Percentiles rank a stretch among this genome's conserved stretches.
These are phyloP conservation scores for Tubulanus polymorphus DNA, from an alignment of 2,888 invertebrate species.

Conservation along the genomic window DNA sequence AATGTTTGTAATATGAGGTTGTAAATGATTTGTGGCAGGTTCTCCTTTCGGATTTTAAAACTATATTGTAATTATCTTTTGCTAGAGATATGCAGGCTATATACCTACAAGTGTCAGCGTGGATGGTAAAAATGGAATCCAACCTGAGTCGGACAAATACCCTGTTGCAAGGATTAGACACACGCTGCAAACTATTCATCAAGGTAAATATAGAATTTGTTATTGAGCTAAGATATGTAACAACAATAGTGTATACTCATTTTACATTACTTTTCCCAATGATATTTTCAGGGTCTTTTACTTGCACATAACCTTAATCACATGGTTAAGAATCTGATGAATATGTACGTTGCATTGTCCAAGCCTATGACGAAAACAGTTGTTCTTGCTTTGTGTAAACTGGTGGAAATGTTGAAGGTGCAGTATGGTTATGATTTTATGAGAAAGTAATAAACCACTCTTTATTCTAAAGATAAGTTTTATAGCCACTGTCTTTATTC, in stretches of 20 bases:
- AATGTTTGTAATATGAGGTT: too few relatives aligned
- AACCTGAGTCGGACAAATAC: slow-evolving; percentile 31
- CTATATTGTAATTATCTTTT: too few relatives aligned
- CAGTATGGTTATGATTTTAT: too few relatives aligned
- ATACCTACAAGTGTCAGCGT: slow-evolving; percentile 59
- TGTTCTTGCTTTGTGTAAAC: slow-evolving; percentile 71
- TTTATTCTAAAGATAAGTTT: too few relatives aligned
- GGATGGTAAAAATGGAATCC: slow-evolving; percentile 64
- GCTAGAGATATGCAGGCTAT: slow-evolving; percentile 60
- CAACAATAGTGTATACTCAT: too few relatives aligned
- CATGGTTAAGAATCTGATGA: slow-evolving; percentile 61
- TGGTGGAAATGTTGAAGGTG: slow-evolving; percentile 74
- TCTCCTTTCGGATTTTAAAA: too few relatives aligned
- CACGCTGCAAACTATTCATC: slow-evolving; percentile 57
- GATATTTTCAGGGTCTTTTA: slow-evolving; percentile 61
- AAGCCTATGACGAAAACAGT: slow-evolving; percentile 74
- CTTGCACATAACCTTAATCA: slow-evolving; percentile 66
- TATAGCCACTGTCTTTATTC: too few relatives aligned
- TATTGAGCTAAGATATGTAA: neutral
- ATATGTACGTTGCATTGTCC: slow-evolving; percentile 67
- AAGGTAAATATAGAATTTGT: slow-evolving; percentile 51
- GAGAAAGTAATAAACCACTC: too few relatives aligned
- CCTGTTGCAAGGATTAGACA: slow-evolving; percentile 58
- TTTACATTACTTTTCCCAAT: neutral
- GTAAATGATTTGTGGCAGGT: too few relatives aligned